A percentile compares a stretch with the other conserved stretches of the same genome.
Conservation (phyloP, 2,888 invertebrate genomes). For the Candidula unifasciata region DNA sequence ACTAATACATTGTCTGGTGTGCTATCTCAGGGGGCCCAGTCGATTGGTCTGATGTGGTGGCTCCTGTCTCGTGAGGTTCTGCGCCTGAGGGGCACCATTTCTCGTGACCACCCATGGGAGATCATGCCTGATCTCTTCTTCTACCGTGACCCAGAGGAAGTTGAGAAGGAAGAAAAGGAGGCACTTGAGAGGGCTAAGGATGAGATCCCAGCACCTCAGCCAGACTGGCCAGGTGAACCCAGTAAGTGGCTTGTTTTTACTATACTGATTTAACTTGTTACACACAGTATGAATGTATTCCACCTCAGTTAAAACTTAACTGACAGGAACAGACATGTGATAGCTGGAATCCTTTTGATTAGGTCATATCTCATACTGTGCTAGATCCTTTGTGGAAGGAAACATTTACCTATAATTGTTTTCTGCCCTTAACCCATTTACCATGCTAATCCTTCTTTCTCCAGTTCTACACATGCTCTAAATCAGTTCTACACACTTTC, state of each 20-base stretch:
- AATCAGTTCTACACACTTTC: too few species aligned
- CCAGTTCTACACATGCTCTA: too few species aligned
- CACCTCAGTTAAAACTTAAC: too few species aligned
- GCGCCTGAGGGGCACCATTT: conserved; percentile 93
- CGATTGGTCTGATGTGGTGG: conserved; percentile 99
- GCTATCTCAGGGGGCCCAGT: conserved; percentile 86
- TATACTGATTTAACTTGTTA: too few species aligned
- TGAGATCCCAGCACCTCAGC: conserved; percentile 58
- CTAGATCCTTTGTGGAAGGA: too few species aligned
- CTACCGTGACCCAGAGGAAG: conserved; percentile 99
- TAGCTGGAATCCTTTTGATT: too few species aligned
- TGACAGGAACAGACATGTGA: too few species aligned
- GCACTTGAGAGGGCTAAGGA: conserved; percentile 71
- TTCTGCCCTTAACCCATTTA: too few species aligned
- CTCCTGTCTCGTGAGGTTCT: conserved; percentile 95
- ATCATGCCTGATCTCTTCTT: conserved; percentile 99
- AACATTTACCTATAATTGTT: too few species aligned
- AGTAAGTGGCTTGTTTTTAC: conserved; percentile 26
- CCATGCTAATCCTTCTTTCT: too few species aligned
- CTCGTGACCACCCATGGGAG: conserved; percentile 95
- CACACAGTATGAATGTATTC: too few species aligned
- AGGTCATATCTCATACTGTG: too few species aligned
- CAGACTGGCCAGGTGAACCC: conserved; percentile 64
- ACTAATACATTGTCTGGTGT: not conserved
- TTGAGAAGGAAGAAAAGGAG: conserved; percentile 93